A percentile compares a stretch with the other conserved stretches of the same genome.
These are phyloP conservation scores for Ardeotis arabs DNA, from an alignment of 2,113 vertebrate genomes.

Conservation along the genomic window DNA sequence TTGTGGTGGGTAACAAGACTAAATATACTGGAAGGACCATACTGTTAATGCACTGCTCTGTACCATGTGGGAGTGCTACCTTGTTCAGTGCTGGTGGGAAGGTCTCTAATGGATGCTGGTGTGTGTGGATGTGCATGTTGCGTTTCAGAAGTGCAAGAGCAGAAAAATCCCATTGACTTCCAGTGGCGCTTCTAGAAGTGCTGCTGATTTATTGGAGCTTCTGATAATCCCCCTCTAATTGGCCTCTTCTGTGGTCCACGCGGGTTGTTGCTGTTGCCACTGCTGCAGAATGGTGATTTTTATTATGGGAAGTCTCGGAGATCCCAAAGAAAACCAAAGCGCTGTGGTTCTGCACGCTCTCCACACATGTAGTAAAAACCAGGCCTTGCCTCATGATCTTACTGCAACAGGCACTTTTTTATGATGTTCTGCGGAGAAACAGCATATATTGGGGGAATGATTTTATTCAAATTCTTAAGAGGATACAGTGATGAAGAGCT, in stretches of 20 bases:
- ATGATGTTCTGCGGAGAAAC: not conserved
- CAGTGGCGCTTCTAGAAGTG: too few species aligned
- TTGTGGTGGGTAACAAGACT: not conserved
- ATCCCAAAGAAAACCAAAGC: not conserved
- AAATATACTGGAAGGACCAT: not conserved
- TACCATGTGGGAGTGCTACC: not conserved
- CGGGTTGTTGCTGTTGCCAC: too few species aligned
- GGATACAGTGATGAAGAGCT: not conserved
- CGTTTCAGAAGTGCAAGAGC: too few species aligned
- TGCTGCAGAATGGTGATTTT: too few species aligned
- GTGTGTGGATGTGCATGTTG: too few species aligned
- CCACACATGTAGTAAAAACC: not conserved
- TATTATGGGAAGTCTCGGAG: too few species aligned
- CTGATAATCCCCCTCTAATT: too few species aligned
- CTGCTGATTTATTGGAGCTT: too few species aligned
- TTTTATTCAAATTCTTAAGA: conserved; percentile 16
- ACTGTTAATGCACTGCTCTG: not conserved
- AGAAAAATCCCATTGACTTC: too few species aligned
- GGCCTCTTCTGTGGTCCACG: too few species aligned
- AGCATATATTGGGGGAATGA: not conserved
- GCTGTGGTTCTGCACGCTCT: not conserved
- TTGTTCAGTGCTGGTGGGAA: not conserved
- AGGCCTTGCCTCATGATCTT: not conserved
- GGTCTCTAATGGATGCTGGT: too few species aligned
- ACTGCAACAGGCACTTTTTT: not conserved